These are phyloP conservation scores for Caenorhabditis japonica DNA, from an alignment of 2,888 invertebrate species.

Conservation along the genomic window DNA sequence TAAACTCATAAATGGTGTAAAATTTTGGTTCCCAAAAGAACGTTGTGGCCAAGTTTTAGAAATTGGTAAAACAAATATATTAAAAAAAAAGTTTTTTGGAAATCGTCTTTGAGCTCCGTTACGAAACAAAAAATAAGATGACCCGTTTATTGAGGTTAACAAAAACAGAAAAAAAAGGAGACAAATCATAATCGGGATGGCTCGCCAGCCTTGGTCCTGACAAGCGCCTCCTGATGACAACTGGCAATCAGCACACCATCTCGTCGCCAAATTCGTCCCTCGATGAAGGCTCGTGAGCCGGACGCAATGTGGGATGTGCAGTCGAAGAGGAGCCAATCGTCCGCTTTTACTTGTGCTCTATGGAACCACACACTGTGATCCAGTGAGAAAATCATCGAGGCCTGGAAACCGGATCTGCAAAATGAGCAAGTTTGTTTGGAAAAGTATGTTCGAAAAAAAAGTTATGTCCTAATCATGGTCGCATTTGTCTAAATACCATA, in stretches of 20 bases:
- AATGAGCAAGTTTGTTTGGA: no score
- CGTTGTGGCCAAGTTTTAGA: no score
- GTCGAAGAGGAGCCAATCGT: constrained; percentile 75
- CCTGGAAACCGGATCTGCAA: constrained; percentile 62
- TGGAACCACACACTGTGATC: constrained; percentile 75
- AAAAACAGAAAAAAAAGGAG: constrained; percentile 1
- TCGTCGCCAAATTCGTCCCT: constrained; percentile 68
- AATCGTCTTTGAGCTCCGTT: no score
- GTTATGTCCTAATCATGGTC: no score
- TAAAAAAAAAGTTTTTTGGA: no score
- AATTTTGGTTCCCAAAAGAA: no score
- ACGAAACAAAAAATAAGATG: no score
- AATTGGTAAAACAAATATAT: no score
- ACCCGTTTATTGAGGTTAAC: no score
- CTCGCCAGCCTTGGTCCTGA: constrained; percentile 59
- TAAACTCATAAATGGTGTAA: no score
- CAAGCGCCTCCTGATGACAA: constrained; percentile 69
- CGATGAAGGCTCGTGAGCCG: constrained; percentile 66
- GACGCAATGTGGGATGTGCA: constrained; percentile 62
- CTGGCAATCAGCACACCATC: constrained; percentile 70
- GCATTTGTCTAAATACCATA: no score
- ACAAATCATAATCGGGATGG: constrained; percentile 18
- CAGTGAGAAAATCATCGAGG: constrained; percentile 72
- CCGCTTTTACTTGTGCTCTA: constrained; percentile 60
- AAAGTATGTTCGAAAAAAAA: no score